Percentiles rank a stretch among this genome's conserved stretches.
phyloP scores from a whole-genome alignment of 2,113 vertebrate species.

The Lasiurus cinereus region DNA sequence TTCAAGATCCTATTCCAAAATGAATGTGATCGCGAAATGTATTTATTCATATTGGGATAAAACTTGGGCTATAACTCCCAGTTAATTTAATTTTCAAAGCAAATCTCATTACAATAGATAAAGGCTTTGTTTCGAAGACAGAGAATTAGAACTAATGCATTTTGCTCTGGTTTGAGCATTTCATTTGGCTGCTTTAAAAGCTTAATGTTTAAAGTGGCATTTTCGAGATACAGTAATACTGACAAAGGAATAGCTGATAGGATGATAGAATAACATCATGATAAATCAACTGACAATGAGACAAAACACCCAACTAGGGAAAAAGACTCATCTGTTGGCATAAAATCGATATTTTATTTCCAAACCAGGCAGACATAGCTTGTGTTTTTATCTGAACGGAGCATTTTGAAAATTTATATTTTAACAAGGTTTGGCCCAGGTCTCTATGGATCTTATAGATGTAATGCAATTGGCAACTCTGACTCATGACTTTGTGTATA shows the following conservation, averaged over 20 bases:
- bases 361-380: constrained; percentile 16
- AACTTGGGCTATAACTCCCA: constrained; percentile 56
- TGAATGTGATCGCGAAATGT: constrained; percentile 35
- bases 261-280: constrained; percentile 32
- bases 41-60: constrained; percentile 65
- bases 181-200: constrained; percentile 70
- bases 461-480: constrained; percentile 66
- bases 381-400: constrained; percentile 43
- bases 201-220: constrained; percentile 71
- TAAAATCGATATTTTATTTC: constrained; percentile 59
- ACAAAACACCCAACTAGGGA: constrained; percentile 23
- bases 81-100: constrained; percentile 76
- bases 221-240: constrained; percentile 64
- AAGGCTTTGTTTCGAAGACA: constrained; percentile 65
- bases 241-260: constrained; percentile 63
- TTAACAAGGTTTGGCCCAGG: constrained; percentile 51
- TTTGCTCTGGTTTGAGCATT: constrained; percentile 71
- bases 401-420: constrained; percentile 69
- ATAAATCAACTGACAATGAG: constrained; percentile 64
- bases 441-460: constrained; percentile 63
- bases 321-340: neutral
- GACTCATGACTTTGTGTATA: constrained; percentile 80
- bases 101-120: constrained; percentile 70
- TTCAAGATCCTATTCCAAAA: constrained; percentile 12
- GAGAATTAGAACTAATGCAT: constrained; percentile 70